Conservation (phyloP, 1,140 invertebrate species). For the Pogonognathellus flavescens region DNA sequence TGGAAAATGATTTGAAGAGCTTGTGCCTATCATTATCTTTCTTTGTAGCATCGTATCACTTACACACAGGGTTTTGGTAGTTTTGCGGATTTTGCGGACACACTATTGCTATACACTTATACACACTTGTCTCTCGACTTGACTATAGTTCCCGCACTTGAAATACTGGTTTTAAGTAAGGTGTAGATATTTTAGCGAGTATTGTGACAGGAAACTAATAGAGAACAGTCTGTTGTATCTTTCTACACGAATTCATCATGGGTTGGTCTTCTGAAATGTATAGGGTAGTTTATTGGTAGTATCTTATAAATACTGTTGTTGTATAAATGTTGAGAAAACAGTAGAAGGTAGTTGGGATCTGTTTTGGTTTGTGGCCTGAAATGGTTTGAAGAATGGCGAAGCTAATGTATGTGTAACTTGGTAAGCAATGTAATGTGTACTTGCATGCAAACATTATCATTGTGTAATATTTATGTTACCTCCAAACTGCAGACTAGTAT, state of each 20-base stretch:
- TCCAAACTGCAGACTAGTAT: no score
- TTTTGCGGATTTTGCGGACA: conserved; percentile 22
- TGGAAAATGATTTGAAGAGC: conserved; percentile 21
- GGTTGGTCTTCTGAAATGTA: no score
- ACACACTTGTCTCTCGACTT: no score
- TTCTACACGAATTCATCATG: background rate
- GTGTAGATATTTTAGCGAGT: no score
- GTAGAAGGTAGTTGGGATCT: background rate
- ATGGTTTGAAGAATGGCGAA: background rate
- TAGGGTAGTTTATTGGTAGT: no score
- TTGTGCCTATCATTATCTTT: conserved; percentile 28
- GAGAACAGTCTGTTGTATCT: background rate
- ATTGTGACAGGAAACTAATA: background rate
- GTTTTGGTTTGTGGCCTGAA: conserved; percentile 24
- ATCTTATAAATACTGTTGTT: no score
- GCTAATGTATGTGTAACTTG: no score
- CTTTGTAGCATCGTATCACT: conserved; percentile 5
- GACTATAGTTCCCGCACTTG: background rate
- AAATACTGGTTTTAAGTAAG: background rate
- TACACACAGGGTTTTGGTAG: background rate
- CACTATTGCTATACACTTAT: background rate
- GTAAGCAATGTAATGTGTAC: no score
- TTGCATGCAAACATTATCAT: no score
- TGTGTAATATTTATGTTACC: no score
- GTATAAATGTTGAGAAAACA: conserved; percentile 8